Evolutionary conservation across 2,888 invertebrate genomes (phyloP).

Genomic region (Choreutis nemorana): DNA sequence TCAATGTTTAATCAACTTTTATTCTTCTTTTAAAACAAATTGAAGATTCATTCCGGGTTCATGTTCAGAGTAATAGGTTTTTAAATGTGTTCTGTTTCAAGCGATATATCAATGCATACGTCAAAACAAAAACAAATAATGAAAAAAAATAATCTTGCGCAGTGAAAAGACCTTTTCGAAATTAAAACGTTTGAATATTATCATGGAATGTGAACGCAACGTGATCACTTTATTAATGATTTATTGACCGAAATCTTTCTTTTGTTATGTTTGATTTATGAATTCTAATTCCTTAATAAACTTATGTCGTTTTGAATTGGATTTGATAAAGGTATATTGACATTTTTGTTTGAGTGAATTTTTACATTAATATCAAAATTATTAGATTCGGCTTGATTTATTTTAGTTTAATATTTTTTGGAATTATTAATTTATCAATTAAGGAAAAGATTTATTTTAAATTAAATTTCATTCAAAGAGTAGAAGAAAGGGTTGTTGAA

Average conservation of each 20-base stretch:
- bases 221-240: too few relatives aligned
- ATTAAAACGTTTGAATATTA: slow-evolving; percentile 1
- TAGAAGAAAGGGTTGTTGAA: too few relatives aligned
- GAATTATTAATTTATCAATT: too few relatives aligned
- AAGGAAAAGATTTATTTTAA: too few relatives aligned
- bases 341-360: too few relatives aligned
- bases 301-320: slow-evolving; percentile 1
- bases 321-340: slow-evolving; percentile 4
- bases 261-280: slow-evolving; percentile 8
- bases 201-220: slow-evolving; percentile 3
- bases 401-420: too few relatives aligned
- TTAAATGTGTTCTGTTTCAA: slow-evolving; percentile 31
- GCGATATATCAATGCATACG: slow-evolving; percentile 27
- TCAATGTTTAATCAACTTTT: slow-evolving; percentile 6
- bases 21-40: slow-evolving; percentile 33
- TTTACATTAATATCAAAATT: too few relatives aligned
- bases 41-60: slow-evolving; percentile 23
- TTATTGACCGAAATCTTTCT: slow-evolving; percentile 9
- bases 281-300: slow-evolving; percentile 5
- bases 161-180: too few relatives aligned
- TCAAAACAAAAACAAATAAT: slow-evolving; percentile 4
- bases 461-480: too few relatives aligned
- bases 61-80: slow-evolving; percentile 49
- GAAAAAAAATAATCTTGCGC: too few relatives aligned
- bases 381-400: too few relatives aligned